Conservation (phyloP, 64 coral and sea anemone species). For the Pachyseris speciosa region DNA sequence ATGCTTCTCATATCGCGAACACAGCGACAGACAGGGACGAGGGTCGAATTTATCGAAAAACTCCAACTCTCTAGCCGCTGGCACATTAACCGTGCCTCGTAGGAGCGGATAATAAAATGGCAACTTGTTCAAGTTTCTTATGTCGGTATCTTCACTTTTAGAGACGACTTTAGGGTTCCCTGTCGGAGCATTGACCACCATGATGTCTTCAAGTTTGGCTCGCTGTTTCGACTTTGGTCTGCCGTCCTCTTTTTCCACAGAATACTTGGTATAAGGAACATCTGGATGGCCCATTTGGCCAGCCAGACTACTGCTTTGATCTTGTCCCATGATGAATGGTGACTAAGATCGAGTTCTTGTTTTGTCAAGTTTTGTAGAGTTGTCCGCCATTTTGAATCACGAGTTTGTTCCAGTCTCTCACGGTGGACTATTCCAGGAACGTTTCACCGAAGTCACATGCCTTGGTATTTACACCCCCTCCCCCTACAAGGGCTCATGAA, state of each 20-base stretch:
- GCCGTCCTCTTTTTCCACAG: constrained; percentile 50
- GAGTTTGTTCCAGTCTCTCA: not conserved
- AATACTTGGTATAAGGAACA: constrained; percentile 51
- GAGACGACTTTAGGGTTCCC: constrained; percentile 10
- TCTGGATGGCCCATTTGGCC: constrained; percentile 7
- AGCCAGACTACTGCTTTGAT: constrained; percentile 64
- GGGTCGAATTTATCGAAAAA: constrained; percentile 77
- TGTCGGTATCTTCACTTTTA: constrained; percentile 74
- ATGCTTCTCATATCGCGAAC: constrained; percentile 90
- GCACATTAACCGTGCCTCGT: constrained; percentile 53
- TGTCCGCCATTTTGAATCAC: constrained; percentile 22
- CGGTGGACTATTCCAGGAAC: not conserved
- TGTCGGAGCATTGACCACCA: constrained; percentile 82
- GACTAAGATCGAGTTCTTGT: not conserved
- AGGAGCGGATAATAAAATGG: constrained; percentile 79
- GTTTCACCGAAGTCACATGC: no score
- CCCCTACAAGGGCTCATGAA: no score
- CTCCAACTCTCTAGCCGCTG: constrained; percentile 71
- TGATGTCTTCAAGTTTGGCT: constrained; percentile 87
- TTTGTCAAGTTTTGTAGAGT: not conserved
- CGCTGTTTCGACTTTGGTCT: constrained; percentile 41
- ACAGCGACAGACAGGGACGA: constrained; percentile 67
- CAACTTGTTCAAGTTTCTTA: constrained; percentile 62
- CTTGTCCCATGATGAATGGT: constrained; percentile 74
- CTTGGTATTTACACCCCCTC: no score